Conservation (phyloP, 2,888 invertebrate genomes). For the Lepetodrilus schrolli region DNA sequence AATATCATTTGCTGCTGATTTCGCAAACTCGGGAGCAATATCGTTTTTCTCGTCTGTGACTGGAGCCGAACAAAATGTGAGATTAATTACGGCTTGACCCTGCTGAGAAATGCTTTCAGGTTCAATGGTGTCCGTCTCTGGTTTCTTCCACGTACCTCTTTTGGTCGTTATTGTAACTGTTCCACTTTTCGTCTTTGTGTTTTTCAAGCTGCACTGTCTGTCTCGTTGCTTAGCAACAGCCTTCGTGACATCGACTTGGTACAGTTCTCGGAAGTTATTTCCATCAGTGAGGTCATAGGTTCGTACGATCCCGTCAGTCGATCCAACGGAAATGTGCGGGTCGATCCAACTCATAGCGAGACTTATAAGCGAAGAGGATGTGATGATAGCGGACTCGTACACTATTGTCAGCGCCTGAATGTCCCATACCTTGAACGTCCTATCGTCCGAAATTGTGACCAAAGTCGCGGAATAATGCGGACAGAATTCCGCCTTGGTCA, state of each 20-base stretch:
- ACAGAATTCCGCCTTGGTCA: conserved; percentile 70
- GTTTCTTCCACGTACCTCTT: background rate
- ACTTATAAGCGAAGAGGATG: conserved; percentile 68
- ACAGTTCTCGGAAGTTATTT: conserved; percentile 66
- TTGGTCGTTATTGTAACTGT: conserved; percentile 26
- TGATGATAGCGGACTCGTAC: conserved; percentile 69
- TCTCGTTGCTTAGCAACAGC: conserved; percentile 48
- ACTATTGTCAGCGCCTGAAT: conserved; percentile 56
- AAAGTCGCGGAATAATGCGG: conserved; percentile 69
- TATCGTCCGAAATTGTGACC: conserved; percentile 70
- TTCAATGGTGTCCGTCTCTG: background rate
- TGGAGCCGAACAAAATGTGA: background rate
- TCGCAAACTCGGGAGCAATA: background rate
- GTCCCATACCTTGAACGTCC: conserved; percentile 73
- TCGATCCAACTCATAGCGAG: conserved; percentile 65
- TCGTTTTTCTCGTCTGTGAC: background rate
- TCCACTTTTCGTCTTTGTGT: background rate
- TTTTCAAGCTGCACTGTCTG: background rate
- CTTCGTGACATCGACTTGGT: conserved; percentile 64
- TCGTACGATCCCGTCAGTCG: conserved; percentile 67
- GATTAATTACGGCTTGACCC: background rate
- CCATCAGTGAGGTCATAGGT: conserved; percentile 69
- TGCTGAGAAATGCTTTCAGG: background rate
- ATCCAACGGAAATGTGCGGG: conserved; percentile 66
- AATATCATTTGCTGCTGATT: conserved; percentile 51